These are phyloP conservation scores for Eristalis pertinax DNA, from an alignment of 2,888 invertebrate species.

Conservation along the genomic window DNA sequence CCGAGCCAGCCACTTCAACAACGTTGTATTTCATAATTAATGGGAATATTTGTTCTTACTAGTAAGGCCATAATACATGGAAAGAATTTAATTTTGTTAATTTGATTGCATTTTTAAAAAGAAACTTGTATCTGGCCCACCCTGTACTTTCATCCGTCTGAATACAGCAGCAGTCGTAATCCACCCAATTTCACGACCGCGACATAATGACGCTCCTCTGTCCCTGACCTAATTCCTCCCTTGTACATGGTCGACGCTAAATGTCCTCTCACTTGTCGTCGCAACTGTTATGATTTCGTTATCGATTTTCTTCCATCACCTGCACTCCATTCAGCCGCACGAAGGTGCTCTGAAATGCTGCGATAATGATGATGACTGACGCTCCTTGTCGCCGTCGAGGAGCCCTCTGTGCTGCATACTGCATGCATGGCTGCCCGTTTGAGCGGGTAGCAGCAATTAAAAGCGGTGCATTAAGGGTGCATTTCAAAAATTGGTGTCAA, in stretches of 20 bases:
- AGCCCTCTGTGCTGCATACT: not conserved
- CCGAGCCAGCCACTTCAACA: no score
- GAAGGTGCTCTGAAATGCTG: not conserved
- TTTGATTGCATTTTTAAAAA: no score
- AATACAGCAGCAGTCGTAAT: no score
- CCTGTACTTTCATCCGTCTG: no score
- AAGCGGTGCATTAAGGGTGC: not conserved
- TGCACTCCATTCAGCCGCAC: not conserved
- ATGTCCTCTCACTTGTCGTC: not conserved
- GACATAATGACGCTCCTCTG: no score
- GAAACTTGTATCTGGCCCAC: no score
- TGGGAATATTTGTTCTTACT: no score
- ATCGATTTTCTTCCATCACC: slow-evolving; percentile 3
- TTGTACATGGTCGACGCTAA: not conserved
- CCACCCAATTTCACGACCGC: no score
- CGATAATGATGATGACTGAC: slow-evolving; percentile 7
- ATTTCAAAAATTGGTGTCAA: not conserved
- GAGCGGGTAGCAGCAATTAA: slow-evolving; percentile 12
- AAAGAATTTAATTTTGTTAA: no score
- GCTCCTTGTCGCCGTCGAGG: not conserved
- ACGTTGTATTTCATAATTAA: no score
- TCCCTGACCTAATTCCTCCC: no score
- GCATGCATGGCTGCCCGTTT: not conserved
- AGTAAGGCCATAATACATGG: no score
- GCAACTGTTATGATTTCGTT: not conserved